Base-by-base conservation (phyloP, 37 sponge, comb jelly and placozoan genomes). In the Theonella swinhoei region DNA sequence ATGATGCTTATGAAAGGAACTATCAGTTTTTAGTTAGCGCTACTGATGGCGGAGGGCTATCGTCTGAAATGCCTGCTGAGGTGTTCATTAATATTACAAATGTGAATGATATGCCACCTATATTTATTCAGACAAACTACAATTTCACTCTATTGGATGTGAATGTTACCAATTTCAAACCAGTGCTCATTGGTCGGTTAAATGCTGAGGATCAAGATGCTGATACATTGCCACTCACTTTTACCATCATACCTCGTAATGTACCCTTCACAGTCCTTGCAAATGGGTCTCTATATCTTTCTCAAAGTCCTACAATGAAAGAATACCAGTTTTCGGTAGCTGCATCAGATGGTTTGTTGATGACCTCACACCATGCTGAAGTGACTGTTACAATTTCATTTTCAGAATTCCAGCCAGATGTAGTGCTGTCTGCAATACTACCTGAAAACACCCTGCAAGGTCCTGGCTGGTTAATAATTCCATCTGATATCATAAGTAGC, bases 371-470 rank as follows among this genome's bases (percentile, higher is more conserved):
- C 0, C 70, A 32, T 24, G 85, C 90, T 41, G 9, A 24, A 29
- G 88, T 92, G 5, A 22, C n/a, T 0, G 78, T 92, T 3, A 34
- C 14, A 7, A 77, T 92, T 1, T 77, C 77, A 34, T 42, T 85
- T 76, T 23, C 66, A 34, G 88, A 85, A 26, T 28, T 69, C 24
- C 80, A 87, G 33, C 34, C 59, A 36, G 70, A 30, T 20, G 1
- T 75, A 0, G 19, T 64, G 19, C 35, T 74, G 38, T 42, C 67
- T 1, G 84, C 47, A 23, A 68, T 43, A 19, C 28, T 92, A 17
- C 77, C 78, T 38, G 92, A 92, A 64, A 88, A 92, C 64, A 59
- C 70, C 0, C 7, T 77, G 26, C 81, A 80, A 40, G 30, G 1
- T 26, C 30, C 62, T 23, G 67, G 84, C n/a, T 79, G 85, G 59